A percentile compares a stretch with the other conserved stretches of the same genome.
phyloP scores from a whole-genome alignment of 1,140 invertebrate genomes.

The Aricia agestis region DNA sequence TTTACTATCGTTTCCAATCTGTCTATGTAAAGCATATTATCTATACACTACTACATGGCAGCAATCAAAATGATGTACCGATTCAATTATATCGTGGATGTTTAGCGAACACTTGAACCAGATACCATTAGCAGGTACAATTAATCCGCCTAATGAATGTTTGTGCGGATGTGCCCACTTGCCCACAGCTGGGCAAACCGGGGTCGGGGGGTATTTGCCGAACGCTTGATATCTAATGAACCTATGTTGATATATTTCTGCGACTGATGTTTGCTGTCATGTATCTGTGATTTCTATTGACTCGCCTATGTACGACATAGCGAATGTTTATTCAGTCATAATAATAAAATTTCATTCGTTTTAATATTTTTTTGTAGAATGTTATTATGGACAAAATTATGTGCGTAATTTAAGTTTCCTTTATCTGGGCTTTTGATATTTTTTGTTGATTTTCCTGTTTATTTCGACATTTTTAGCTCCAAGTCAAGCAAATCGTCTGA shows the following conservation, averaged over 20 bases:
- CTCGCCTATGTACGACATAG: not conserved
- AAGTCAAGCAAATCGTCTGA: no score
- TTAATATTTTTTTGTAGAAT: no score
- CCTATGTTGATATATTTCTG: slow-evolving; percentile 28
- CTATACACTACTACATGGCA: not conserved
- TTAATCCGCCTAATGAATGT: slow-evolving; percentile 62
- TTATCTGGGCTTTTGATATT: no score
- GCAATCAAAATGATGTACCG: not conserved
- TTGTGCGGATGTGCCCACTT: slow-evolving; percentile 45
- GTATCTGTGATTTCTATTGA: slow-evolving; percentile 20
- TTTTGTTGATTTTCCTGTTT: no score
- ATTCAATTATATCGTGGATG: slow-evolving; percentile 12
- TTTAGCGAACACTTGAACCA: slow-evolving; percentile 35
- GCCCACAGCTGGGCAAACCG: slow-evolving; percentile 40
- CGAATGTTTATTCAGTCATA: no score
- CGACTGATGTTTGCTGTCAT: slow-evolving; percentile 25
- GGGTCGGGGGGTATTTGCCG: slow-evolving; percentile 41
- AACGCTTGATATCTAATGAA: slow-evolving; percentile 50
- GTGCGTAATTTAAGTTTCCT: no score
- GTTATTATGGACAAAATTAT: no score
- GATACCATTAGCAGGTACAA: slow-evolving; percentile 52
- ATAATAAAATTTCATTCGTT: no score
- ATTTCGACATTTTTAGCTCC: no score
- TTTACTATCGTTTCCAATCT: not conserved
- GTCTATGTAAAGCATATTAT: not conserved